phyloP scores from a whole-genome alignment of 2,113 vertebrate genomes.

The Sinocyclocheilus rhinocerous region DNA sequence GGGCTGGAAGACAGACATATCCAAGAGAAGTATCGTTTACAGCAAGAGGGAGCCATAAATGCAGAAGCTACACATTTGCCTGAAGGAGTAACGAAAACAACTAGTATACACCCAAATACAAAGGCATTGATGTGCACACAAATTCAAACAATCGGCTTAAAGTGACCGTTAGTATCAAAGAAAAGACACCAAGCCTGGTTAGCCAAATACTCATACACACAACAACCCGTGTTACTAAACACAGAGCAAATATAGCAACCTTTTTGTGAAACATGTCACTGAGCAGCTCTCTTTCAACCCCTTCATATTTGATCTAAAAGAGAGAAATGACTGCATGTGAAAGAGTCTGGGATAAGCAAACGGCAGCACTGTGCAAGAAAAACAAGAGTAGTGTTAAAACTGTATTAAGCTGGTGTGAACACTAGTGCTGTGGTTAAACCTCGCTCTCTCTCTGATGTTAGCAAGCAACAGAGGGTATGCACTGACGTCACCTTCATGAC shows the following conservation, averaged over 20 bases:
- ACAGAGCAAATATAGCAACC: conserved; percentile 75
- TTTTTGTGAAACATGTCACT: conserved; percentile 87
- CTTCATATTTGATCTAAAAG: conserved; percentile 88
- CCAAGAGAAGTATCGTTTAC: neutral
- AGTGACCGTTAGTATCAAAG: neutral
- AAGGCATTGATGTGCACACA: neutral
- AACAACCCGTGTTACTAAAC: conserved; percentile 49
- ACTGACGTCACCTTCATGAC: neutral
- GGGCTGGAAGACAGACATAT: neutral
- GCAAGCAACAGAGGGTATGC: neutral
- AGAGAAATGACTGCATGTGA: conserved; percentile 62
- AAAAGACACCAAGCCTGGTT: conserved; percentile 12
- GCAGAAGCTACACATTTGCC: neutral
- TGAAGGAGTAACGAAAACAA: neutral
- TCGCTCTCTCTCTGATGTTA: neutral
- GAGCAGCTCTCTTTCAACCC: conserved; percentile 82
- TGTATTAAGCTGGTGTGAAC: conserved; percentile 5
- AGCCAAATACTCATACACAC: conserved; percentile 19
- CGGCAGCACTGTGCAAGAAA: conserved; percentile 5
- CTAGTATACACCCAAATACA: neutral
- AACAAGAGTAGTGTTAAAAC: conserved; percentile 32
- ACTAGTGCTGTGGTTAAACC: neutral
- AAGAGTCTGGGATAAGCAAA: conserved; percentile 23
- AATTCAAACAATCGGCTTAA: neutral
- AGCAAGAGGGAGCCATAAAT: neutral